Base-by-base conservation (phyloP, 2,113 vertebrate species). In the Nansenia antarctica region DNA sequence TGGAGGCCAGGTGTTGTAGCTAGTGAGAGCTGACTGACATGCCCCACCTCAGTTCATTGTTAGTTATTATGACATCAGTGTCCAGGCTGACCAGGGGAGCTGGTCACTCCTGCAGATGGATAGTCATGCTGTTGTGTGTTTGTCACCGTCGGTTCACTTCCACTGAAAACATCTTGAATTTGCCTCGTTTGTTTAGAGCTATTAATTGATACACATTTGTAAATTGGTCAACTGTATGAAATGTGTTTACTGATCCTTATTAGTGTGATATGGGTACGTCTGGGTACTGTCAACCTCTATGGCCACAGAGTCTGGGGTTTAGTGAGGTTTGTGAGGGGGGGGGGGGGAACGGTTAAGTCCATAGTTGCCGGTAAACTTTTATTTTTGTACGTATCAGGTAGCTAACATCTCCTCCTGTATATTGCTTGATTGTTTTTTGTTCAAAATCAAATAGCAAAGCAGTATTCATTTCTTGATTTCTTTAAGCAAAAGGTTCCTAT, bases 1-100 rank as follows among this genome's bases (percentile, higher is more conserved):
- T 65, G 60, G 34, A n/a, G 32, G 39, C 42, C 32, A 15, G 35
- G n/a, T 52, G 31, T 3, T 32, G 67, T 63, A 61, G 59, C 26
- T 18, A 15, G 15, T 14, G 15, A 66, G n/a, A 26, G 35, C 63
- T 52, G n/a, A 24, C 29, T 52, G 59, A 31, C 26, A 8, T 37
- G 53, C 66, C 58, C 59, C 31, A 39, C 6, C 35, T 76, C 69
- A 52, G 30, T 74, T 68, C 20, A 24, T 53, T 34, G 6, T 32
- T 3, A 32, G 64, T 11, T 61, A 62, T 53, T 14, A 61, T 2
- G 49, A 63, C 59, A 47, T 5, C 32, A 1, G 34, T 60, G 18
- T 15, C 31, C 22, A 32, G 58, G 31, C 6, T 60, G 30, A 35
- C n/a, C 27, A 24, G 58, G 18, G 15, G 27, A 34, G 32, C 57